phyloP scores from a whole-genome alignment of 1,140 invertebrate genomes.

The Thalassaphorura encarpata region DNA sequence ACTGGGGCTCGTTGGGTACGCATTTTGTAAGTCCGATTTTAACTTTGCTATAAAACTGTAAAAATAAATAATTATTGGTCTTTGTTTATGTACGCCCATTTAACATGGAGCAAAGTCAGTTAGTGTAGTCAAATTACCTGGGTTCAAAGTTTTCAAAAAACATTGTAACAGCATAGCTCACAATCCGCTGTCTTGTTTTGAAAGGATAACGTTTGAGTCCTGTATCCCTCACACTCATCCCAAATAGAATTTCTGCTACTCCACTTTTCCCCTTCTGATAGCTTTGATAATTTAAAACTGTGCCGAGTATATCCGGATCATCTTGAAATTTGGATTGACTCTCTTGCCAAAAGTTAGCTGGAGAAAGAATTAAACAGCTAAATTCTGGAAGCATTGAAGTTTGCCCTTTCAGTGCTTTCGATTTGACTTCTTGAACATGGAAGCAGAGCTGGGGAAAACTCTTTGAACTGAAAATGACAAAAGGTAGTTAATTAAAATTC shows the following conservation, averaged over 20 bases:
- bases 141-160: constrained; percentile 69
- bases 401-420: constrained; percentile 44
- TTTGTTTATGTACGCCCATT: not conserved
- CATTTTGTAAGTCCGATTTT: constrained; percentile 50
- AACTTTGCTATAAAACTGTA: constrained; percentile 67
- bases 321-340: constrained; percentile 55
- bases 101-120: constrained; percentile 9
- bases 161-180: constrained; percentile 83
- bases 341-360: constrained; percentile 85
- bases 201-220: constrained; percentile 79
- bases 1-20: not conserved
- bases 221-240: constrained; percentile 77
- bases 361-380: constrained; percentile 82
- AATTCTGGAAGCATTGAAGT: constrained; percentile 69
- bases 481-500: not conserved
- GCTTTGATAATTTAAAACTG: constrained; percentile 66
- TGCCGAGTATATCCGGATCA: constrained; percentile 65
- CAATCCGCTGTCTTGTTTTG: constrained; percentile 63
- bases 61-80: constrained; percentile 32
- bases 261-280: constrained; percentile 65
- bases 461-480: constrained; percentile 1
- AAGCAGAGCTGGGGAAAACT: constrained; percentile 47
- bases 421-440: constrained; percentile 69
- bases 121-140: constrained; percentile 44
- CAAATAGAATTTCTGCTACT: constrained; percentile 82